These are phyloP conservation scores for Drosophila parabipectinata DNA, from an alignment of 1,140 invertebrate species.

Conservation along the genomic window DNA sequence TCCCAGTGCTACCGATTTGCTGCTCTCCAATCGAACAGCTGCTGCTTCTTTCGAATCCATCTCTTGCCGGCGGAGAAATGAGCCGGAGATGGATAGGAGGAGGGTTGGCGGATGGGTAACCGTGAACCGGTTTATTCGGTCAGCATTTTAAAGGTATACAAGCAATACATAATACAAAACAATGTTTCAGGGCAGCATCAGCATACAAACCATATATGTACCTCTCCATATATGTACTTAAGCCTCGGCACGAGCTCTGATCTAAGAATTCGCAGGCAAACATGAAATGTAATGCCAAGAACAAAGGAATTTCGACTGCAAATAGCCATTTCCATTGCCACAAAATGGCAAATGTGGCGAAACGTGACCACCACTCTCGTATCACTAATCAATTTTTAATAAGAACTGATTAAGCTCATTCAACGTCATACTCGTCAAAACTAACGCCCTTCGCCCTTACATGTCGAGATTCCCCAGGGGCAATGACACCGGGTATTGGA, in stretches of 20 bases:
- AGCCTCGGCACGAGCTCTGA: constrained; percentile 11
- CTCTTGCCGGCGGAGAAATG: constrained; percentile 22
- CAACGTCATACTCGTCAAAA: constrained; percentile 40
- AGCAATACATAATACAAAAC: constrained; percentile 32
- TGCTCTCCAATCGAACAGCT: constrained; percentile 44
- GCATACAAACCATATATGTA: constrained; percentile 16
- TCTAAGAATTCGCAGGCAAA: constrained; percentile 39
- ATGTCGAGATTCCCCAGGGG: constrained; percentile 11
- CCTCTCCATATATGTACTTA: background rate
- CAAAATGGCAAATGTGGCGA: constrained; percentile 24
- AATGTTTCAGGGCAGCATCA: constrained; percentile 39
- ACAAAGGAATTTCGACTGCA: constrained; percentile 36
- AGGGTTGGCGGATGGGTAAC: constrained; percentile 6
- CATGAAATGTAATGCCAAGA: constrained; percentile 40
- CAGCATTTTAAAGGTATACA: constrained; percentile 19
- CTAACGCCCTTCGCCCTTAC: constrained; percentile 19
- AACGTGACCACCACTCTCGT: constrained; percentile 35
- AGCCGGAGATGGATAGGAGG: constrained; percentile 1
- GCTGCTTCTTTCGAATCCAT: constrained; percentile 33
- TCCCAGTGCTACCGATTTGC: constrained; percentile 26
- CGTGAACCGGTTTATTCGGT: constrained; percentile 64
- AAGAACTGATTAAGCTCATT: constrained; percentile 53
- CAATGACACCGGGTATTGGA: constrained; percentile 49
- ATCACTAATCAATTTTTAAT: constrained; percentile 56
- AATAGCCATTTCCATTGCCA: background rate